These are phyloP conservation scores for Accipiter cooperii DNA, from an alignment of 2,113 vertebrate species.

Conservation along the genomic window DNA sequence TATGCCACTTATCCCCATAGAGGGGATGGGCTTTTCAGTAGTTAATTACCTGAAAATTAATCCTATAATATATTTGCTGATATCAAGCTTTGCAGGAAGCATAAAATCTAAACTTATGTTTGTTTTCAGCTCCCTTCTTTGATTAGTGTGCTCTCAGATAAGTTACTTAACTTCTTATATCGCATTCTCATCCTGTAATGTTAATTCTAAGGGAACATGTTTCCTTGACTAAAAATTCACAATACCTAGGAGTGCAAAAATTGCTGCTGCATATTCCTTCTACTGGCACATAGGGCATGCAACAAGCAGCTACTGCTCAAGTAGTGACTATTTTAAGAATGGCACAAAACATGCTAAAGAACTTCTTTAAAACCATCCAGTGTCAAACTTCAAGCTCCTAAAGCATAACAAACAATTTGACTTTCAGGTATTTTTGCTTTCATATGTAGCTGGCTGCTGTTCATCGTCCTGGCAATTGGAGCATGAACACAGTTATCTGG, in stretches of 20 bases:
- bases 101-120: background rate
- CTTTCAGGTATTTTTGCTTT: background rate
- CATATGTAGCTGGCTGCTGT: background rate
- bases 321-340: background rate
- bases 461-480: background rate
- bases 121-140: background rate
- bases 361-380: background rate
- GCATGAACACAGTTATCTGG: background rate
- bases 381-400: background rate
- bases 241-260: background rate
- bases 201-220: background rate
- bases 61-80: background rate
- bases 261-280: background rate
- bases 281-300: accelerated
- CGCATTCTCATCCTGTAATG: background rate
- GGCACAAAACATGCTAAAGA: background rate
- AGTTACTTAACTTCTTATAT: background rate
- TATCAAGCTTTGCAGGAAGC: background rate
- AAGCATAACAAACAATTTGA: background rate
- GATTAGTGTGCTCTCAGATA: background rate
- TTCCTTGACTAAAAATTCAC: background rate
- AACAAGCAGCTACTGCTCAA: background rate
- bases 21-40: background rate
- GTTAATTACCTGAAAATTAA: background rate
- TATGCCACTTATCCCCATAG: background rate